Percentiles rank a stretch among this genome's conserved stretches.
phyloP scores from a whole-genome alignment of 2,113 vertebrate genomes.

The Atrichornis clamosus region DNA sequence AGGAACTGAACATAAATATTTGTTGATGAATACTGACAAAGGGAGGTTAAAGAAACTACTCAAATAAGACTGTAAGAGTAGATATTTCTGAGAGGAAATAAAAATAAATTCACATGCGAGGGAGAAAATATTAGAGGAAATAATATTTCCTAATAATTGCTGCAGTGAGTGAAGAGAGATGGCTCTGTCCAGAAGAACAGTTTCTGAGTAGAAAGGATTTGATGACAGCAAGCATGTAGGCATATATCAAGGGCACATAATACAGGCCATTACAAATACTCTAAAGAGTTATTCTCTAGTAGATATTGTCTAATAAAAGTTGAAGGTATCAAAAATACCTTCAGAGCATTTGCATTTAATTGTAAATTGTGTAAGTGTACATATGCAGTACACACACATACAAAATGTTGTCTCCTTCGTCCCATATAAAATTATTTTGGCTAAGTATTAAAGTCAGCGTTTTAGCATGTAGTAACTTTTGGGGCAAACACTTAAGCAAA shows the following conservation, averaged over 20 bases:
- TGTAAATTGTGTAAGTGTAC: neutral
- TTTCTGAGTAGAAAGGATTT: neutral
- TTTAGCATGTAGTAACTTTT: neutral
- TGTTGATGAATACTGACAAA: neutral
- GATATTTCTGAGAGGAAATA: neutral
- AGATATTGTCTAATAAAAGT: neutral
- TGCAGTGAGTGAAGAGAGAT: neutral
- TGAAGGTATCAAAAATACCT: neutral
- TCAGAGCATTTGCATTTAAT: neutral
- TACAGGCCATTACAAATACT: neutral
- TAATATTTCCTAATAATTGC: neutral
- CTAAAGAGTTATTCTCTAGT: neutral
- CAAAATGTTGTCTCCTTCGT: neutral
- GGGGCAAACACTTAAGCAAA: neutral
- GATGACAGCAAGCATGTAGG: neutral
- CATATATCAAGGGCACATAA: neutral
- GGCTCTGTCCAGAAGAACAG: neutral
- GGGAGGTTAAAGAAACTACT: neutral
- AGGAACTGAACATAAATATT: neutral
- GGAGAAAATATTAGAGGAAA: neutral
- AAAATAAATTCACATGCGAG: neutral
- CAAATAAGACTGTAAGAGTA: neutral
- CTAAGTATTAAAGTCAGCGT: neutral
- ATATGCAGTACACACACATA: neutral
- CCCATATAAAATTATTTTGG: neutral